Evolutionary conservation across 2,888 invertebrate species (phyloP).

Genomic region (Callosobruchus maculatus): DNA sequence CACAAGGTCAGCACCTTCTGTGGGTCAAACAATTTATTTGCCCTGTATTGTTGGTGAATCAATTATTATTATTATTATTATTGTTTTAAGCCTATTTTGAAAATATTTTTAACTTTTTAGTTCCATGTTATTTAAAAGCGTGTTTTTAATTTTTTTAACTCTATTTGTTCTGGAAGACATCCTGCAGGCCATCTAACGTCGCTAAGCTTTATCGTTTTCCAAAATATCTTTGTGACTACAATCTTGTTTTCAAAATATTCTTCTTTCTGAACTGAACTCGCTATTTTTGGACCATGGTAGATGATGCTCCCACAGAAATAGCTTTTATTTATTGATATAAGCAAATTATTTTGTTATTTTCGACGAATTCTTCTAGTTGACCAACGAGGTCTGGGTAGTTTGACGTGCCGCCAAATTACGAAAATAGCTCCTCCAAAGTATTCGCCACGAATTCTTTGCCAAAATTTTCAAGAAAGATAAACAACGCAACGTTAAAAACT

Average conservation of each 20-base stretch:
- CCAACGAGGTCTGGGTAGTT: not conserved
- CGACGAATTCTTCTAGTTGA: not conserved
- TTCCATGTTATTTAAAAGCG: too few relatives aligned
- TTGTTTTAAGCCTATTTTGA: too few relatives aligned
- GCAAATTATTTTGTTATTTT: not conserved
- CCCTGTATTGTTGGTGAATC: too few relatives aligned
- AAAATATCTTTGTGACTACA: not conserved
- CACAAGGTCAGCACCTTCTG: too few relatives aligned
- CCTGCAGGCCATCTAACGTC: not conserved
- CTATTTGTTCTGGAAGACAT: not conserved
- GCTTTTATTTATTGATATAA: not conserved
- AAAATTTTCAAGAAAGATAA: not conserved
- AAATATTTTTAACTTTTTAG: too few relatives aligned
- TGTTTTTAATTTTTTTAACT: too few relatives aligned
- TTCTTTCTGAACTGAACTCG: not conserved
- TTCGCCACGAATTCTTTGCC: not conserved
- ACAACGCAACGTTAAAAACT: not conserved
- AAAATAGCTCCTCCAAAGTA: not conserved
- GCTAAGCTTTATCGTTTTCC: not conserved
- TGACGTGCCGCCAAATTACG: not conserved
- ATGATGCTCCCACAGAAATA: not conserved
- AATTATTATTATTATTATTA: too few relatives aligned
- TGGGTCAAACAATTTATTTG: too few relatives aligned
- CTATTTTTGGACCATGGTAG: not conserved
- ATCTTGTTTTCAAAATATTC: not conserved